Percentiles rank a stretch among this genome's conserved stretches.
Evolutionary conservation across 2,888 invertebrate species (phyloP).

Genomic region (Heliconius ethilla): DNA sequence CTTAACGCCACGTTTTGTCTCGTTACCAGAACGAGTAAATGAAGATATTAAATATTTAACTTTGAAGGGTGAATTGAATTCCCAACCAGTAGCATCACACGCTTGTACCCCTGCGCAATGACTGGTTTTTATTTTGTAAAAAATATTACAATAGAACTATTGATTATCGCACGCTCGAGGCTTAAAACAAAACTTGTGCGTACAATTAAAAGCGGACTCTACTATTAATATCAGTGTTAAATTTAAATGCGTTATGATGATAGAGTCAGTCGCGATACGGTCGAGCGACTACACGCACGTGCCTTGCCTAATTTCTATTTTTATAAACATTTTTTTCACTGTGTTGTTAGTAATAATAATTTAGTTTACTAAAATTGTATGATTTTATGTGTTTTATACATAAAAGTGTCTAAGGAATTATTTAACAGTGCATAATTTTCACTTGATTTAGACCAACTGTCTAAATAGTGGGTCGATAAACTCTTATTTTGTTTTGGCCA

Average conservation of each 20-base stretch:
- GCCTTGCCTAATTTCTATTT: not conserved
- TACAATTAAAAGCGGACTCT: slow-evolving; percentile 39
- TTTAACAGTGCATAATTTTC: not conserved
- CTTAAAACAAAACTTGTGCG: slow-evolving; percentile 20
- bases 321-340: not conserved
- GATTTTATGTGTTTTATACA: not conserved
- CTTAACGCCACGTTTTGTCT: too few relatives aligned
- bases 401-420: not conserved
- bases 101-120: too few relatives aligned
- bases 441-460: slow-evolving; percentile 13
- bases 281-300: slow-evolving; percentile 26
- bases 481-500: slow-evolving; percentile 16
- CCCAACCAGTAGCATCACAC: too few relatives aligned
- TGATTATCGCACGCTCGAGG: not conserved
- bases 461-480: slow-evolving; percentile 24
- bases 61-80: too few relatives aligned
- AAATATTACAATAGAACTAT: slow-evolving; percentile 3
- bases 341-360: not conserved
- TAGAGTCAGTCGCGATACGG: slow-evolving; percentile 41
- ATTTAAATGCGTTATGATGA: slow-evolving; percentile 42
- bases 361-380: not conserved
- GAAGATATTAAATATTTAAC: too few relatives aligned
- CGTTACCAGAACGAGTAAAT: too few relatives aligned
- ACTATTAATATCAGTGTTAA: slow-evolving; percentile 46
- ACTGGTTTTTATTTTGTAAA: not conserved